A percentile compares a stretch with the other conserved stretches of the same genome.
Evolutionary conservation across 1,140 invertebrate species (phyloP).

Genomic region (Nylanderia fulva): DNA sequence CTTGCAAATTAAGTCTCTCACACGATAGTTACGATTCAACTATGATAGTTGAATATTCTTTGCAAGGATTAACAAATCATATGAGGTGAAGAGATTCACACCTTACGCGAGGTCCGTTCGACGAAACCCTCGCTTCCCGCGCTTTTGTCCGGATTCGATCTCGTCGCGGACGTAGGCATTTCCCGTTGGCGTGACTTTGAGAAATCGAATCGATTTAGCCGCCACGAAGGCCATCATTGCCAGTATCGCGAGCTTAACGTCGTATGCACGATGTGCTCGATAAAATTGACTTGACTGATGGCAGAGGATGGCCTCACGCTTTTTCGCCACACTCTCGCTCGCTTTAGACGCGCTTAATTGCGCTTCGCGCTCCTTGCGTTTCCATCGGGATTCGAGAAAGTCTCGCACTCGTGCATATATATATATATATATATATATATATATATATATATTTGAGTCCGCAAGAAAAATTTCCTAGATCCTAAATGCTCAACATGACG

Average conservation of each 20-base stretch:
- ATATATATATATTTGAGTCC: not conserved
- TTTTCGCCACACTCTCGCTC: not conserved
- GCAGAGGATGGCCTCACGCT: slow-evolving; percentile 45
- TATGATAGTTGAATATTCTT: not conserved
- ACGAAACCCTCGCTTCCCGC: slow-evolving; percentile 7
- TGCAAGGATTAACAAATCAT: not conserved
- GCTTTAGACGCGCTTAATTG: not conserved
- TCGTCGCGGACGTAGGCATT: slow-evolving; percentile 15
- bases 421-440: no score
- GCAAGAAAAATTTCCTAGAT: slow-evolving; percentile 41
- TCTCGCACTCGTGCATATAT: slow-evolving; percentile 51
- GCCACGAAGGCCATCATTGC: not conserved
- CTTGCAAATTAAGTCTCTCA: not conserved
- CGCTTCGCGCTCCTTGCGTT: not conserved
- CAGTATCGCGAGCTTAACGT: slow-evolving; percentile 7
- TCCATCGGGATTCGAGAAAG: slow-evolving; percentile 59
- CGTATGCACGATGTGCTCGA: slow-evolving; percentile 30
- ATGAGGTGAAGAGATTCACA: not conserved
- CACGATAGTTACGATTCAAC: no score
- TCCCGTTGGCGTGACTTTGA: slow-evolving; percentile 29
- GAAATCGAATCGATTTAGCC: slow-evolving; percentile 30
- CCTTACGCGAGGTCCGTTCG: not conserved
- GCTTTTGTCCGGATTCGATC: not conserved
- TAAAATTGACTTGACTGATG: slow-evolving; percentile 72
- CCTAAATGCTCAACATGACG: not conserved